Evolutionary conservation across 2,888 invertebrate genomes (phyloP).

Genomic region (Aphidoletes aphidimyza): DNA sequence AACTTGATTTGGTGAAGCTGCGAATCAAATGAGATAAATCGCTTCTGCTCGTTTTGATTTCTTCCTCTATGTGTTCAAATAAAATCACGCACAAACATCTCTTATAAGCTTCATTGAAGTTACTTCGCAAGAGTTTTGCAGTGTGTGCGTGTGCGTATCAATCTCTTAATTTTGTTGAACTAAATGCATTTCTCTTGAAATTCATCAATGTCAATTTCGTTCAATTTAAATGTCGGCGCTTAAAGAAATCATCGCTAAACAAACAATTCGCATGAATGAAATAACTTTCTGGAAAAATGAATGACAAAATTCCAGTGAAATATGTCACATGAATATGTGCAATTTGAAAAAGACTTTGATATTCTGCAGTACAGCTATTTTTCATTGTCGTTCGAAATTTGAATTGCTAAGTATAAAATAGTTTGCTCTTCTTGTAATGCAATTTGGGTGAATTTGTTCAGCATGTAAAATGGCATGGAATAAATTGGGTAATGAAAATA

Average conservation of each 20-base stretch:
- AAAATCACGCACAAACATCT: neutral
- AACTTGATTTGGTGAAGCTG: neutral
- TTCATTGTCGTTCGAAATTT: neutral
- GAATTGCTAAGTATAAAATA: too few relatives aligned
- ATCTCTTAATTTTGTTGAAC: neutral
- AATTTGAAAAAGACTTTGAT: neutral
- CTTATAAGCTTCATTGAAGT: too few relatives aligned
- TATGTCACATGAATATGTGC: too few relatives aligned
- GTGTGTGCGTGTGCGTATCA: too few relatives aligned
- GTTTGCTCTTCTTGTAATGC: too few relatives aligned
- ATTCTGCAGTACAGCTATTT: neutral
- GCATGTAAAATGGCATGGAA: neutral
- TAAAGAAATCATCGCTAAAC: neutral
- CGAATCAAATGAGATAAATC: conserved; percentile 31
- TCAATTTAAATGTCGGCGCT: conserved; percentile 43
- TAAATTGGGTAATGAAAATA: too few relatives aligned
- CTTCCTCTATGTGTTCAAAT: neutral
- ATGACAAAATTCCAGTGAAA: neutral
- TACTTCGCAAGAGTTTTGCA: too few relatives aligned
- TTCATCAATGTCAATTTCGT: conserved; percentile 3
- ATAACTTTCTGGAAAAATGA: conserved; percentile 1
- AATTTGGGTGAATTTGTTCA: neutral
- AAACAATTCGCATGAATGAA: conserved; percentile 17
- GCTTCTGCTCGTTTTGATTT: conserved; percentile 37
- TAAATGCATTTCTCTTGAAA: conserved; percentile 40